Base-by-base conservation (phyloP, 2,113 vertebrate genomes). In the Sardina pilchardus region DNA sequence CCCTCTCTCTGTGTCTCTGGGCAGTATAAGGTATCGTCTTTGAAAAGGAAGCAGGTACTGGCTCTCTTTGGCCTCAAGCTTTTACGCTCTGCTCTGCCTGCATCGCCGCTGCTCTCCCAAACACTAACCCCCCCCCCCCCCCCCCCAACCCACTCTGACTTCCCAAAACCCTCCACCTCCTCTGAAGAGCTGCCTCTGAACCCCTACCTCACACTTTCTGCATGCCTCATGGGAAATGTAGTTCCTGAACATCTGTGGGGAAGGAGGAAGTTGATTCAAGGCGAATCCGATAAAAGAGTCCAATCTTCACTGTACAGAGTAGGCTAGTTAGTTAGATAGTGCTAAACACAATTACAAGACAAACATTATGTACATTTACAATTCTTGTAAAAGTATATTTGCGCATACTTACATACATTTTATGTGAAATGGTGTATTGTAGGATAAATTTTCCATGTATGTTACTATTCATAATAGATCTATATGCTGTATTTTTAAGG, bases 1-100 rank as follows among this genome's bases (percentile, higher is more conserved):
- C 17, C 10, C 26, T 71, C 67, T 78, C 30, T 78, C 30, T 78
- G 14, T 34, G 26, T 78, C 19, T 59, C 88, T 85, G 94, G 95
- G 95, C 96, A 86, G 81, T 94, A 87, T 97, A 96, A 95, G 93
- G 95, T 92, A 95, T 95, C 96, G 84, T 96, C 95, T 96, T 93
- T 94, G 93, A 97, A 92, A 95, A 94, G 88, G 91, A 97, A 96
- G 93, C 95, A 97, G 97, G 97, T 98, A 97, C 95, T 94, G 92
- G 95, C 36, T 90, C 88, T 89, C 94, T 90, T 87, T 75, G 2
- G 86, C 83, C 87, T 36, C 89, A 85, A 89, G 85, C 67, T 81
- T 80, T 84, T 85, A 82, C 87, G 88, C 81, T 88, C 53, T 85
- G 83, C 85, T 85, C 19, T 84, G 86, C 71, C 84, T 87, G 89